Evolutionary conservation across 2,797 vertebrate species (phyloP).

Genomic region (Micromesistius poutassou): DNA sequence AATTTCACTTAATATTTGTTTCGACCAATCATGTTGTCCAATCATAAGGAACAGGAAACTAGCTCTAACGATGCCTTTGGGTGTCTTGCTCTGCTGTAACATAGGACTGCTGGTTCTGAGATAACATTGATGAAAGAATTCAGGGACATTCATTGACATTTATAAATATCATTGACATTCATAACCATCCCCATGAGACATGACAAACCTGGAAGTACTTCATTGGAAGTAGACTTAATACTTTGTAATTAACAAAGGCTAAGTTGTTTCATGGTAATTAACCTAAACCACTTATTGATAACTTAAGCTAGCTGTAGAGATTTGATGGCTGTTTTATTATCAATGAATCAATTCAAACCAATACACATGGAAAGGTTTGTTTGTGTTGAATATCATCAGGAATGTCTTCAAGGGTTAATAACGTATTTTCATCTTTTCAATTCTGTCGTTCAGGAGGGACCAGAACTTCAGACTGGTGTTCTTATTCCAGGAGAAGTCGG

Average conservation of each 20-base stretch:
- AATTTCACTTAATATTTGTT: too few species aligned
- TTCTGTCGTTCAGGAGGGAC: slow-evolving; percentile 50
- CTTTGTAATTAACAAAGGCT: background rate
- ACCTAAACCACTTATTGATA: background rate
- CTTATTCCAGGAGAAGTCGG: slow-evolving; percentile 45
- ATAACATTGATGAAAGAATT: too few species aligned
- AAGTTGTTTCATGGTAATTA: background rate
- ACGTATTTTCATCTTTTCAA: background rate
- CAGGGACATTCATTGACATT: background rate
- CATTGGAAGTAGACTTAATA: background rate
- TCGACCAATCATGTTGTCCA: too few species aligned
- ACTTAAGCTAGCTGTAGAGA: background rate
- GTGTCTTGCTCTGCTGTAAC: too few species aligned
- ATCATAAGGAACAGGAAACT: too few species aligned
- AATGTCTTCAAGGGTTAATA: background rate
- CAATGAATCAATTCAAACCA: background rate
- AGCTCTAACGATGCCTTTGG: too few species aligned
- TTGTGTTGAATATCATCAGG: background rate
- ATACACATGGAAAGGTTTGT: too few species aligned
- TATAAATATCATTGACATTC: background rate
- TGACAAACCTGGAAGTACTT: background rate
- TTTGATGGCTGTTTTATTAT: background rate
- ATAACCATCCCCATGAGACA: background rate
- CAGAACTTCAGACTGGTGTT: slow-evolving; percentile 51
- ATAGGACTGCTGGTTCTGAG: too few species aligned